phyloP scores from a whole-genome alignment of 2,888 invertebrate genomes.

The Lepetodrilus schrolli region DNA sequence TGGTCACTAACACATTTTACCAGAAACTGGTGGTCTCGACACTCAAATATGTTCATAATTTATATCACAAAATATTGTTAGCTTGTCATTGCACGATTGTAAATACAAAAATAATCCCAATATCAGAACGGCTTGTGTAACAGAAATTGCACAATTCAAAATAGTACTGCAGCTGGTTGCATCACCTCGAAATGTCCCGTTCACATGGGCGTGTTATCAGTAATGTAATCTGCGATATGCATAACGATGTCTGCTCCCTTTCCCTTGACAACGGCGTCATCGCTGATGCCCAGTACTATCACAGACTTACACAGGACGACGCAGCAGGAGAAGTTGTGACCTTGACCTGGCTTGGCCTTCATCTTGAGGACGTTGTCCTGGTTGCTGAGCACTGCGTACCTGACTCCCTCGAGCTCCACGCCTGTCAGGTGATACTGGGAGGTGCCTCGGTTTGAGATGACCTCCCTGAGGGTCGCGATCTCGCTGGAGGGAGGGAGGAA shows the following conservation, averaged over 20 bases:
- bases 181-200: no score
- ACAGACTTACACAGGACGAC: background rate
- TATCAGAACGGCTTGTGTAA: no score
- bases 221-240: background rate
- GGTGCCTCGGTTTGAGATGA: background rate
- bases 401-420: background rate
- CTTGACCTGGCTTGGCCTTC: background rate
- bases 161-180: no score
- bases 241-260: background rate
- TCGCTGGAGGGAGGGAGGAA: background rate
- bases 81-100: no score
- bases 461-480: background rate
- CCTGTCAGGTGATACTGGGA: background rate
- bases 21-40: no score
- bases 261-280: background rate
- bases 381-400: background rate
- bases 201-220: slow-evolving; percentile 15
- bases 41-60: no score
- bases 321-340: background rate
- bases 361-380: background rate
- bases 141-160: no score
- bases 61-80: no score
- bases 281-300: background rate
- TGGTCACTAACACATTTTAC: no score
- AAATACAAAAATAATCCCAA: no score